Evolutionary conservation across 2,797 vertebrate genomes (phyloP).

Genomic region (Scolopax bukidnonensis): DNA sequence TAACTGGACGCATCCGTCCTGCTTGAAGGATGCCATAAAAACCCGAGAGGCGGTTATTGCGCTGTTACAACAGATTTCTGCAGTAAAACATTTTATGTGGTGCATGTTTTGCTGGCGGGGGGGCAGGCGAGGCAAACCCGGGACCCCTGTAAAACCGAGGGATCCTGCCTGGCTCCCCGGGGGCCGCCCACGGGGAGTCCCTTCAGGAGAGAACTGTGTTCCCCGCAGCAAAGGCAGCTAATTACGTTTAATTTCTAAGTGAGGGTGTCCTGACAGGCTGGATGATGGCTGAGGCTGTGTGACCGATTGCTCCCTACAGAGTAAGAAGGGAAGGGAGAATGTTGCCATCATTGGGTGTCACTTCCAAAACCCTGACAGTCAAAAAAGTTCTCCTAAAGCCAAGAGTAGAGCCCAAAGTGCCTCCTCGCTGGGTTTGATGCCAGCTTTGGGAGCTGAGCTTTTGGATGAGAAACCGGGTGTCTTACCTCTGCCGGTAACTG

Average conservation of each 20-base stretch:
- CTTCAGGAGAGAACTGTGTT: background rate
- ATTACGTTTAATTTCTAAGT: background rate
- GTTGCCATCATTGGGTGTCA: background rate
- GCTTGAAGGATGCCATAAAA: background rate
- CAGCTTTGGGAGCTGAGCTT: background rate
- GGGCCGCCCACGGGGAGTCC: background rate
- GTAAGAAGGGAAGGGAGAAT: background rate
- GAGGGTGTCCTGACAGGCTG: background rate
- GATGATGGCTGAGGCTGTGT: background rate
- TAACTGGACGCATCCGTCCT: rapidly evolving
- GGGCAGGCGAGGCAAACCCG: background rate
- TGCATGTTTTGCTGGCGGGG: background rate
- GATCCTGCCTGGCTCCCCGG: rapidly evolving
- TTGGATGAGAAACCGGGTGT: background rate
- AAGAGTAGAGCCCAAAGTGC: background rate
- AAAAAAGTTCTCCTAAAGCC: background rate
- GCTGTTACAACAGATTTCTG: background rate
- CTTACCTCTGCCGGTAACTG: background rate
- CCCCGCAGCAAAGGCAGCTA: background rate
- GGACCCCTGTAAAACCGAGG: background rate
- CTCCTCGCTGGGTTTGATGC: background rate
- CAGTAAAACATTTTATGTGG: background rate
- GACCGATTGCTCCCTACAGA: rapidly evolving
- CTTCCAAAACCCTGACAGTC: background rate
- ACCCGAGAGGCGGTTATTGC: background rate